Conservation (phyloP, 2,888 invertebrate genomes). For the Sussaba pulchella region DNA sequence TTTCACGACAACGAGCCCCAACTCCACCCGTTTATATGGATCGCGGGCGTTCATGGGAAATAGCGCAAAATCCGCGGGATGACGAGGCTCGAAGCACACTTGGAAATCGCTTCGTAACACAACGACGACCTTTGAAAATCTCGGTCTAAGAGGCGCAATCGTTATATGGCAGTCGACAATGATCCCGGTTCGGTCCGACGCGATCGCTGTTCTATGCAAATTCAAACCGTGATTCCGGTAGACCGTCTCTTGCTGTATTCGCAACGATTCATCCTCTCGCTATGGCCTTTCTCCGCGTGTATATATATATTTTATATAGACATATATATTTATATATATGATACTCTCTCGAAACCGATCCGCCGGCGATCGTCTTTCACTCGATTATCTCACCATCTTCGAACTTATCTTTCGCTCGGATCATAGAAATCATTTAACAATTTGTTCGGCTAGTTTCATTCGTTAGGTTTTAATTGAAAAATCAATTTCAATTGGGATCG, state of each 20-base stretch:
- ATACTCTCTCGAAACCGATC: slow-evolving; percentile 33
- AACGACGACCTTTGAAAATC: slow-evolving; percentile 67
- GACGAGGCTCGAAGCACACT: slow-evolving; percentile 53
- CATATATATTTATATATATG: background rate
- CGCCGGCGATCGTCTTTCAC: slow-evolving; percentile 46
- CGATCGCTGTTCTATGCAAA: slow-evolving; percentile 69
- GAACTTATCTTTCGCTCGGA: background rate
- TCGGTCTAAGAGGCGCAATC: slow-evolving; percentile 35
- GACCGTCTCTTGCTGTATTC: slow-evolving; percentile 55
- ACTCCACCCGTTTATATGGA: slow-evolving; percentile 76
- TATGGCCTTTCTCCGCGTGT: slow-evolving; percentile 65
- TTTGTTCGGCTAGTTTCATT: slow-evolving; percentile 59
- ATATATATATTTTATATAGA: background rate
- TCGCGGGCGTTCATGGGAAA: slow-evolving; percentile 76
- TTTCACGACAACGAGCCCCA: slow-evolving; percentile 65
- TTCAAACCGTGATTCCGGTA: slow-evolving; percentile 67
- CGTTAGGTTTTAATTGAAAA: slow-evolving; percentile 27
- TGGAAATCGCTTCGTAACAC: slow-evolving; percentile 67
- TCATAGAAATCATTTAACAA: slow-evolving; percentile 48
- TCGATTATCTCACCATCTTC: slow-evolving; percentile 48
- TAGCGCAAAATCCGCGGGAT: slow-evolving; percentile 78
- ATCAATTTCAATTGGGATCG: slow-evolving; percentile 55
- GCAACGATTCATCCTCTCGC: slow-evolving; percentile 49
- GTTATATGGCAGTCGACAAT: slow-evolving; percentile 17
- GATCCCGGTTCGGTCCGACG: slow-evolving; percentile 47